Base-by-base conservation (phyloP, 2,888 invertebrate genomes). In the Idaea dimidiata region DNA sequence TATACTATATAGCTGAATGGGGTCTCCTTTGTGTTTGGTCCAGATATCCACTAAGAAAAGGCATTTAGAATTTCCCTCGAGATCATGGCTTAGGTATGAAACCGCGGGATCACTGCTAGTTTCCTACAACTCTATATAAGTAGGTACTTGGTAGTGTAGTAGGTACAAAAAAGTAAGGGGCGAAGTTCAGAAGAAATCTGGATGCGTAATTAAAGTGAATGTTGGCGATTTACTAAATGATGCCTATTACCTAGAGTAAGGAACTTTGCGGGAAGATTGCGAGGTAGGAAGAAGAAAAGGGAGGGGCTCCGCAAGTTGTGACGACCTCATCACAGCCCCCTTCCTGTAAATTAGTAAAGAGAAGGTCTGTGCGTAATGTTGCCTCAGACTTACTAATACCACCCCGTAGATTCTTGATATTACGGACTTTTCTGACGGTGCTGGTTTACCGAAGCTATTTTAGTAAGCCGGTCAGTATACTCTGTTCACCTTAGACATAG, bases 151-250 rank as follows among this genome's bases (percentile, higher is more conserved):
- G n/a, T n/a, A n/a, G n/a, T 32, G 43, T 14, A 14, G 8, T 14
- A 10, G 14, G 43, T 43, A 10, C 43, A 43, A 43, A 43, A 69
- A 79, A 74, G 75, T 73, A 72, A 67, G 56, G 69, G 63, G 66
- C 66, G 69, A 73, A 76, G 72, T 78, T 77, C 75, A 66, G 69
- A 75, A 81, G 81, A 80, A 76, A 77, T 82, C 76, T 77, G 80
- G 81, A 78, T 79, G 77, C 77, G 83, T 80, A 84, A 85, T 86
- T 86, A 86, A 84, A 82, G 79, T 72, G 79, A 84, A 79, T 77
- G 79, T 73, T 71, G 75, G 80, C 77, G 78, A 84, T 86, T 86
- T 82, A 80, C 73, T 74, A 79, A 86, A 86, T 78, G 84, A 81
- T 75, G 77, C 75, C 83, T 79, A 83, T 84, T 82, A 72, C 66